A percentile compares a stretch with the other conserved stretches of the same genome.
Evolutionary conservation across 2,113 vertebrate genomes (phyloP).

Genomic region (Daboia siamensis): DNA sequence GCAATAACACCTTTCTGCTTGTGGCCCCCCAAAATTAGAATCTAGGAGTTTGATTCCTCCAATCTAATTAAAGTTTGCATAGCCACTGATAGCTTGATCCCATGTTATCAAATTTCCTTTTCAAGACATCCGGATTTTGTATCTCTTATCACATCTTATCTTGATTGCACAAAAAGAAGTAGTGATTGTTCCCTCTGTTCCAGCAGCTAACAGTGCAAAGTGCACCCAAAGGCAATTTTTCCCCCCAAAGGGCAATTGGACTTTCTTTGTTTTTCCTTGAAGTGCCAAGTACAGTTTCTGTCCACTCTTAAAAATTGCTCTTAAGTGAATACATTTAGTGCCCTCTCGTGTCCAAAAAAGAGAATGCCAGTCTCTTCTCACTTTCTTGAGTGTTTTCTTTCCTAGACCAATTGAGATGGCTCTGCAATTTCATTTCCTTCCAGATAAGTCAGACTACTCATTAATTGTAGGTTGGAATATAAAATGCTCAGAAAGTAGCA

Average conservation of each 20-base stretch:
- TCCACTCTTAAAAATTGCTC: background rate
- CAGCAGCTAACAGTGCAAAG: background rate
- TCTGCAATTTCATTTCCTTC: background rate
- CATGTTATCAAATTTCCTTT: background rate
- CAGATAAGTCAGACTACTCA: background rate
- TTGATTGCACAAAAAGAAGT: background rate
- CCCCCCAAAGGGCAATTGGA: background rate
- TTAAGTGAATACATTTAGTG: background rate
- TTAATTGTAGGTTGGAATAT: background rate
- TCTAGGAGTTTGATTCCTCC: background rate
- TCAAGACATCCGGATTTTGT: background rate
- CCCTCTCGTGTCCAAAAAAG: constrained; percentile 4
- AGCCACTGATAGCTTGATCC: background rate
- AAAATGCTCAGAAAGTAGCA: background rate
- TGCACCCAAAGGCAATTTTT: background rate
- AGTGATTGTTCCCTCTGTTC: background rate
- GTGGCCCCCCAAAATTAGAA: background rate
- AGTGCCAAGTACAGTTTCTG: background rate
- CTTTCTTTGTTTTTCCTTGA: background rate
- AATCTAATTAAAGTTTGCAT: background rate
- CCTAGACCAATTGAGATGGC: background rate
- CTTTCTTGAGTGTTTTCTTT: background rate
- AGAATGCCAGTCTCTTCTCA: background rate
- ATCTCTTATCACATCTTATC: background rate
- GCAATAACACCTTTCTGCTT: background rate